phyloP scores from a whole-genome alignment of 92 coral and sea anemone species.

The Isaurus tuberculatus region DNA sequence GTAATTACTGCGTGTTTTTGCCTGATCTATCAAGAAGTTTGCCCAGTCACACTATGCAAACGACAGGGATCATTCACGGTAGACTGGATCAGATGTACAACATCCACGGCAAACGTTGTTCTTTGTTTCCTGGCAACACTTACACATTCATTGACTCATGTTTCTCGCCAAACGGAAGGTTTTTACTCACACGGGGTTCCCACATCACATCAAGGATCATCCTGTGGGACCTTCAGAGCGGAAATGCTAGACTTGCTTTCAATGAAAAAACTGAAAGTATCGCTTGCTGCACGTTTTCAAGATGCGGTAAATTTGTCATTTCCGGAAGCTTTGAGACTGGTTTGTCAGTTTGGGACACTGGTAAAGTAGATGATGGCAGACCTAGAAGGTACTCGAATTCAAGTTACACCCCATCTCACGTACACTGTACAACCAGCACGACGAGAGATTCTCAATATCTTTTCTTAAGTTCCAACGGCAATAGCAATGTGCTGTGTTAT shows the following conservation, averaged over 20 bases:
- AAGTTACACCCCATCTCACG: slow-evolving; percentile 19
- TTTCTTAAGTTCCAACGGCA: not conserved
- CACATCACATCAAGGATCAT: slow-evolving; percentile 51
- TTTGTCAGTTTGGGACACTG: slow-evolving; percentile 56
- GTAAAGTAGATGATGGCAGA: not conserved
- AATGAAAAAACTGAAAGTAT: slow-evolving; percentile 46
- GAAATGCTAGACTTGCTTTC: slow-evolving; percentile 17
- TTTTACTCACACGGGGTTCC: slow-evolving; percentile 50
- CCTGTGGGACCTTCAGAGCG: slow-evolving; percentile 60
- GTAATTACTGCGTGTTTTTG: slow-evolving; percentile 61
- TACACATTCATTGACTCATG: slow-evolving; percentile 59
- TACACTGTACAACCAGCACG: slow-evolving; percentile 47
- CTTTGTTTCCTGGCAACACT: slow-evolving; percentile 38
- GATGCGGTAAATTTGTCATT: slow-evolving; percentile 56
- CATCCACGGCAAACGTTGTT: slow-evolving; percentile 2
- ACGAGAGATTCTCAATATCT: slow-evolving; percentile 46
- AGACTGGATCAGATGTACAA: slow-evolving; percentile 53
- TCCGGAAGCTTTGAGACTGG: slow-evolving; percentile 66
- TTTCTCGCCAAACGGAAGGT: slow-evolving; percentile 56
- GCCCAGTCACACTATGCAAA: not conserved
- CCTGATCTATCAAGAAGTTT: slow-evolving; percentile 34
- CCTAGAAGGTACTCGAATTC: slow-evolving; percentile 5
- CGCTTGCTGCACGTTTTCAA: slow-evolving; percentile 58
- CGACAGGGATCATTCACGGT: slow-evolving; percentile 43
- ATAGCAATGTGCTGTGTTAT: slow-evolving; percentile 16